phyloP scores from a whole-genome alignment of 1,140 invertebrate genomes.

The Lysiphlebus fabarum region DNA sequence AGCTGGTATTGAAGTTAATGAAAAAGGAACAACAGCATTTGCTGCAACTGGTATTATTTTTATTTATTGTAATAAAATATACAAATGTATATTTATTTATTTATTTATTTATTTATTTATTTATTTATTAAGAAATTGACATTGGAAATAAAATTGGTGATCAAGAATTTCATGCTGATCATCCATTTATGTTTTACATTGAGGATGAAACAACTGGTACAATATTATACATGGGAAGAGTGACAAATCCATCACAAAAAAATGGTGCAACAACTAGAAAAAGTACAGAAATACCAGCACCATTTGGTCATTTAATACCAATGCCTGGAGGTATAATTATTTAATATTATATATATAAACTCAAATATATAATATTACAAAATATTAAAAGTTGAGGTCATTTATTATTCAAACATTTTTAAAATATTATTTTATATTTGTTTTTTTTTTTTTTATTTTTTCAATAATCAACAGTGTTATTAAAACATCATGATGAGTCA shows the following conservation, averaged over 20 bases:
- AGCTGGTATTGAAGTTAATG: slow-evolving; percentile 78
- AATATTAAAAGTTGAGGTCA: too few species aligned
- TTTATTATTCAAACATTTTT: too few species aligned
- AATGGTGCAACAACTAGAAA: slow-evolving; percentile 19
- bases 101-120: slow-evolving; percentile 27
- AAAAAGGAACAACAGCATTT: slow-evolving; percentile 75
- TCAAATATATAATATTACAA: background rate
- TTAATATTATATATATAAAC: too few species aligned
- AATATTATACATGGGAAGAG: slow-evolving; percentile 70
- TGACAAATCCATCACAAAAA: slow-evolving; percentile 59
- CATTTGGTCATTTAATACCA: background rate
- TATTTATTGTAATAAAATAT: background rate
- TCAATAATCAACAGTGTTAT: too few species aligned
- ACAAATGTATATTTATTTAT: slow-evolving; percentile 7
- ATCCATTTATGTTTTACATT: slow-evolving; percentile 78
- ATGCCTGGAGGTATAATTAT: background rate
- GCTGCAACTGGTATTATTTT: slow-evolving; percentile 66
- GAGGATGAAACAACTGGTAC: slow-evolving; percentile 69
- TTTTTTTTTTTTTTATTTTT: too few species aligned
- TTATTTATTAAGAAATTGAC: slow-evolving; percentile 57
- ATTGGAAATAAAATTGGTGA: slow-evolving; percentile 71
- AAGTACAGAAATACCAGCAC: background rate
- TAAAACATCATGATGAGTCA: too few species aligned
- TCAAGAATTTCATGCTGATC: slow-evolving; percentile 63
- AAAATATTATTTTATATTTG: too few species aligned